Base-by-base conservation (phyloP, 2,888 invertebrate species). In the Leptura quadrifasciata region DNA sequence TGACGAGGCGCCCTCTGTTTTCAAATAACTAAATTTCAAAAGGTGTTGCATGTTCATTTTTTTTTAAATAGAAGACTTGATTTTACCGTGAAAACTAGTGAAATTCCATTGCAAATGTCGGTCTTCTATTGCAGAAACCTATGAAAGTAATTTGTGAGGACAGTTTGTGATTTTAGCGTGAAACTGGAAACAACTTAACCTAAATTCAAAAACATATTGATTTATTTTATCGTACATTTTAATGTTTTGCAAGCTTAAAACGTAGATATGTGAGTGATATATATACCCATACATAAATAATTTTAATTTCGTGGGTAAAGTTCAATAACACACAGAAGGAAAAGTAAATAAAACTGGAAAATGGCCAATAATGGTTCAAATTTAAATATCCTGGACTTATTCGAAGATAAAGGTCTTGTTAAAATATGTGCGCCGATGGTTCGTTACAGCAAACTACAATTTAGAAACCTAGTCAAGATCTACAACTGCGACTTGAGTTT, bases 371-470 rank as follows among this genome's bases (percentile, higher is more conserved):
- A 78, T 73, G 74, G 69, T 52, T 12, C 78, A 67, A 78, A 80
- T 39, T 67, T 71, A 52, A 89, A 93, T 86, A 90, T 95, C 77
- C 77, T 92, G 69, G 92, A 95, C 65, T 87, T 97, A 70, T 95
- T 97, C 85, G 87, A 90, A 74, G 90, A 91, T 60, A 90, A 93
- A 67, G 90, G 91, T 12, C 91, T 94, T 84, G 90, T 96, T 3
- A 95, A 94, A 89, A 92, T 97, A 67, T 95, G 96, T 90, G 98
- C 98, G 1, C 98, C 98, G 0, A 98, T 98, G 98, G 98, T 98
- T 54, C 93, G 98, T 84, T 98, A 98, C 84, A 97, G 96, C 88
- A 95, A 94, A 86, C 88, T 96, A 65, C 94, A 95, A 75, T 97
- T 97, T 87, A 91, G 97, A 55, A 91, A 91, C 74, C 89, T 97